Conservation (phyloP, 2,888 invertebrate genomes). For the Drosophila melanosoma region DNA sequence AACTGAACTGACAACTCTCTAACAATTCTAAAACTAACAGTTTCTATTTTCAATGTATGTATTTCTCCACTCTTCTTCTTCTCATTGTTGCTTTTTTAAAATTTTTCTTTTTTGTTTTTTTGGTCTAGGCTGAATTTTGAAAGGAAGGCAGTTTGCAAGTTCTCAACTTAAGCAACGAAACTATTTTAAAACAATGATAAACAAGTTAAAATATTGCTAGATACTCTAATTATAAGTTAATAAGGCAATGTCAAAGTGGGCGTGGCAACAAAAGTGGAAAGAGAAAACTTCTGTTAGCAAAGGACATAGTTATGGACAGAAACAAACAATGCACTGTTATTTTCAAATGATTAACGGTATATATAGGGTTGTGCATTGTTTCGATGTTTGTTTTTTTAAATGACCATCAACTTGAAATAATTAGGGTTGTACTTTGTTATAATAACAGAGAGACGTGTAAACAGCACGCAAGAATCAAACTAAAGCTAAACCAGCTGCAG, state of each 20-base stretch:
- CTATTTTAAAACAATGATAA: constrained; percentile 10
- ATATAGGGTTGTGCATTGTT: neutral
- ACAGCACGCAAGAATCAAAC: constrained; percentile 35
- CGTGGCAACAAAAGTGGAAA: neutral
- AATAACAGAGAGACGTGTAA: constrained; percentile 25
- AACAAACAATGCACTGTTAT: neutral
- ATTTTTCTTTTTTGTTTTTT: constrained; percentile 41
- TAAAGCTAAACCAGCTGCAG: neutral
- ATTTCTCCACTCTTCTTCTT: neutral
- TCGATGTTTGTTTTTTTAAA: constrained; percentile 3
- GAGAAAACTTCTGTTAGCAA: neutral
- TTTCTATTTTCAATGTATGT: constrained; percentile 4
- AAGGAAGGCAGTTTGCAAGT: constrained; percentile 49
- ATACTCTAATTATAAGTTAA: neutral
- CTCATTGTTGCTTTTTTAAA: constrained; percentile 38
- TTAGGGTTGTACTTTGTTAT: constrained; percentile 12
- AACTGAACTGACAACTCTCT: constrained; percentile 40
- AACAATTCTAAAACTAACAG: constrained; percentile 41
- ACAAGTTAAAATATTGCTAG: neutral
- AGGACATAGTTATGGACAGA: neutral
- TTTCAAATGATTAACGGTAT: neutral
- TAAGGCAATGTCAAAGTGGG: neutral
- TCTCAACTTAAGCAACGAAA: constrained; percentile 29
- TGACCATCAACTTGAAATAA: constrained; percentile 29
- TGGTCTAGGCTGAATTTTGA: constrained; percentile 75